phyloP scores from a whole-genome alignment of 2,888 invertebrate genomes.

The Panopea generosa region DNA sequence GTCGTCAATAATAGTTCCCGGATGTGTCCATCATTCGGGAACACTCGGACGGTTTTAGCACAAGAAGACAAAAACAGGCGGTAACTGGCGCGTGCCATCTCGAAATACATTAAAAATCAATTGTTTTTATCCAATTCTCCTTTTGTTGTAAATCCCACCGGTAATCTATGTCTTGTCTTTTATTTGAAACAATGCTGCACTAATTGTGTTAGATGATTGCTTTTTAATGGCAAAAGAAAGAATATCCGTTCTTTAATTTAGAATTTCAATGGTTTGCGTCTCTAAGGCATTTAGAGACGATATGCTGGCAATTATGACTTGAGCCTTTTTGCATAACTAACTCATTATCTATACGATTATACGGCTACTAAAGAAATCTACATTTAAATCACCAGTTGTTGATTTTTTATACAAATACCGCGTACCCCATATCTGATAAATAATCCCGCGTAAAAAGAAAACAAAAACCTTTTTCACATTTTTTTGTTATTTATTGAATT shows the following conservation, averaged over 20 bases:
- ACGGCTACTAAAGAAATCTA: no score
- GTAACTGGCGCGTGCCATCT: conserved; percentile 34
- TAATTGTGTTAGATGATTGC: conserved; percentile 33
- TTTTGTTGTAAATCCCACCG: conserved; percentile 16
- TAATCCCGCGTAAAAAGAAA: no score
- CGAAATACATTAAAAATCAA: conserved; percentile 17
- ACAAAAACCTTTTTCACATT: no score
- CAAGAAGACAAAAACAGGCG: background rate
- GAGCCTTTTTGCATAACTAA: no score
- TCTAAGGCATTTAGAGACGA: no score
- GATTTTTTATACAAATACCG: no score
- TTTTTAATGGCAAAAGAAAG: conserved; percentile 27
- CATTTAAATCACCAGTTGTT: no score
- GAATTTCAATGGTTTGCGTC: conserved; percentile 3
- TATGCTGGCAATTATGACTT: no score
- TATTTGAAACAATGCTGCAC: conserved; percentile 33
- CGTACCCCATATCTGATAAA: no score
- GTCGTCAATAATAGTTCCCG: conserved; percentile 22
- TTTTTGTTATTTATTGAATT: no score
- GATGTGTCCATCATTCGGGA: conserved; percentile 31
- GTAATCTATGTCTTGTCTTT: conserved; percentile 22
- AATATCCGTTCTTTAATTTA: conserved; percentile 38
- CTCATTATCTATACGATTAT: no score
- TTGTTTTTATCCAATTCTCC: conserved; percentile 31
- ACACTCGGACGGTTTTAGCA: no score